Percentiles rank a stretch among this genome's conserved stretches.
phyloP scores from a whole-genome alignment of 2,113 vertebrate species.

The Rousettus leschenaultii region DNA sequence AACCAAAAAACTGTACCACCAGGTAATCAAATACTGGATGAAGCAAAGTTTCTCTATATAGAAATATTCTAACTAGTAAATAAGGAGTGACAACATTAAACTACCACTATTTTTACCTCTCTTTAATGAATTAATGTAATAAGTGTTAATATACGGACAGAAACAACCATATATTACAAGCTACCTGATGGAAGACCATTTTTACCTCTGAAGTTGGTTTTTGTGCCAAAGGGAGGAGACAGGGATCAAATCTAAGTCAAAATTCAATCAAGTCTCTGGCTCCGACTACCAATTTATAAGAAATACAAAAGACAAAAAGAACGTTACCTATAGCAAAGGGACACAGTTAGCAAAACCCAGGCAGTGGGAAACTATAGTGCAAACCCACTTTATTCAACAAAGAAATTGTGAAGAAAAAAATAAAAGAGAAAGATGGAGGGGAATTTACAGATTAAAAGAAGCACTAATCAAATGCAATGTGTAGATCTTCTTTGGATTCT shows the following conservation, averaged over 20 bases:
- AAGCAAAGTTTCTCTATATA: not conserved
- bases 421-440: not conserved
- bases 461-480: not conserved
- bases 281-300: not conserved
- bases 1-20: not conserved
- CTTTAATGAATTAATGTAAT: not conserved
- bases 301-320: not conserved
- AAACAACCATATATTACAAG: not conserved
- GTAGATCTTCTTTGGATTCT: not conserved
- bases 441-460: conserved; percentile 1
- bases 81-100: not conserved
- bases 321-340: not conserved
- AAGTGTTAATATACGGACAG: not conserved
- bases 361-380: not conserved
- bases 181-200: not conserved
- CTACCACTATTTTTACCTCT: not conserved
- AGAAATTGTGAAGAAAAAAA: not conserved
- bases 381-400: not conserved
- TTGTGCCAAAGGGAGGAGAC: not conserved
- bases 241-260: not conserved
- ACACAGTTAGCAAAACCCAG: conserved; percentile 5
- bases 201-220: not conserved
- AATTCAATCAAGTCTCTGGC: not conserved
- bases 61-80: not conserved
- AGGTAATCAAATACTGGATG: not conserved